Evolutionary conservation across 2,113 vertebrate genomes (phyloP).

Genomic region (Marmota monax): DNA sequence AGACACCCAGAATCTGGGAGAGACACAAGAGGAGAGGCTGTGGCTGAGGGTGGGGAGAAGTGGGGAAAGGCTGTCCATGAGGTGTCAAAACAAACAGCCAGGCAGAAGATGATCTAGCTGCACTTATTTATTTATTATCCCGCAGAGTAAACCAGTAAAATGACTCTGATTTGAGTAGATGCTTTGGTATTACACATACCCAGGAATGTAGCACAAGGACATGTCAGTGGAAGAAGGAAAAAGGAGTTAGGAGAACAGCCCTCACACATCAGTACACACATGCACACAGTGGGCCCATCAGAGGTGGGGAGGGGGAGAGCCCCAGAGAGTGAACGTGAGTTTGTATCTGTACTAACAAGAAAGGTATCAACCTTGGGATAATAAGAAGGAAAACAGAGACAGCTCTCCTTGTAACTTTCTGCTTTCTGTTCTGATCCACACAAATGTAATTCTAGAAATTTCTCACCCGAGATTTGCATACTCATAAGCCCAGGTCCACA

Average conservation of each 20-base stretch:
- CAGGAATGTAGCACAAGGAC: background rate
- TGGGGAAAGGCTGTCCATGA: background rate
- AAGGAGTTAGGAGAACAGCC: background rate
- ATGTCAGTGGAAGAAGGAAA: background rate
- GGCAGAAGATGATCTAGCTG: background rate
- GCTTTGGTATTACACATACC: background rate
- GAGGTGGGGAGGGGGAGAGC: background rate
- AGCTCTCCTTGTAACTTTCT: background rate
- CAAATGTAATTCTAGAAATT: background rate
- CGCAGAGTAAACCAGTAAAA: background rate
- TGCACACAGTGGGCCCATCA: fast-evolving
- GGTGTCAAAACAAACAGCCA: background rate
- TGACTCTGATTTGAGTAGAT: background rate
- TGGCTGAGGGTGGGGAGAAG: background rate
- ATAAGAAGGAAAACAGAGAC: background rate
- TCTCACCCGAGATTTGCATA: background rate
- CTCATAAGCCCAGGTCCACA: background rate
- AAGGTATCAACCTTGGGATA: background rate
- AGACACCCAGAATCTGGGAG: background rate
- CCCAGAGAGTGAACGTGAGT: background rate
- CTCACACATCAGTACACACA: fast-evolving
- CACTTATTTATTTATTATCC: background rate
- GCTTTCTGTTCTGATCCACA: slow-evolving; percentile 8
- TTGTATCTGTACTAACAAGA: background rate
- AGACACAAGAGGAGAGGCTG: background rate